Evolutionary conservation across 2,888 invertebrate genomes (phyloP).

Genomic region (Euzetes globulus): DNA sequence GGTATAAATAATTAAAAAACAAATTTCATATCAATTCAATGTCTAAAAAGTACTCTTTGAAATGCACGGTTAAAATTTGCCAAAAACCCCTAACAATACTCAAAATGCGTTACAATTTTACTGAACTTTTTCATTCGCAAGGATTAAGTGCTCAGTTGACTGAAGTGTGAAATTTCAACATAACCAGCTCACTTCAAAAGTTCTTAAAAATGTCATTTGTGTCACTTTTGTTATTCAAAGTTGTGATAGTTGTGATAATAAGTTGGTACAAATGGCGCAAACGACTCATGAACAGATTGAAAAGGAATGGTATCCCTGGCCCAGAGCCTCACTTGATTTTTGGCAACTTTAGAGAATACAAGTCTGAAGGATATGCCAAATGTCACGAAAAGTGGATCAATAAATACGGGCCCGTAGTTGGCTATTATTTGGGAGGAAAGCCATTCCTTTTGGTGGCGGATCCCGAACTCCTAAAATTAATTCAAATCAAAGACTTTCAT

Average conservation of each 20-base stretch:
- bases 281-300: constrained; percentile 12
- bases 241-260: neutral
- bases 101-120: too few species aligned
- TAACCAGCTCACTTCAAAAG: too few species aligned
- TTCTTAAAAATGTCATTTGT: too few species aligned
- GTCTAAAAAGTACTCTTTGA: too few species aligned
- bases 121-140: too few species aligned
- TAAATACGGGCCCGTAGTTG: constrained; percentile 38
- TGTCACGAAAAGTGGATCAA: constrained; percentile 38
- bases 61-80: too few species aligned
- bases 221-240: too few species aligned
- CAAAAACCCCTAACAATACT: too few species aligned
- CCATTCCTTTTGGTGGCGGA: constrained; percentile 38
- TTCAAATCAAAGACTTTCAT: constrained; percentile 46
- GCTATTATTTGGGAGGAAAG: constrained; percentile 38
- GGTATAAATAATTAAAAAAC: too few species aligned
- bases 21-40: too few species aligned
- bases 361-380: constrained; percentile 27
- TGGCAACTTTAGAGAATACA: constrained; percentile 36
- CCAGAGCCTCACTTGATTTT: constrained; percentile 37
- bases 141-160: too few species aligned
- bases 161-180: too few species aligned
- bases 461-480: constrained; percentile 42
- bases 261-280: constrained; percentile 5
- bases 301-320: constrained; percentile 36